Conservation (phyloP, 1,140 invertebrate genomes). For the Mylabris phalerata region DNA sequence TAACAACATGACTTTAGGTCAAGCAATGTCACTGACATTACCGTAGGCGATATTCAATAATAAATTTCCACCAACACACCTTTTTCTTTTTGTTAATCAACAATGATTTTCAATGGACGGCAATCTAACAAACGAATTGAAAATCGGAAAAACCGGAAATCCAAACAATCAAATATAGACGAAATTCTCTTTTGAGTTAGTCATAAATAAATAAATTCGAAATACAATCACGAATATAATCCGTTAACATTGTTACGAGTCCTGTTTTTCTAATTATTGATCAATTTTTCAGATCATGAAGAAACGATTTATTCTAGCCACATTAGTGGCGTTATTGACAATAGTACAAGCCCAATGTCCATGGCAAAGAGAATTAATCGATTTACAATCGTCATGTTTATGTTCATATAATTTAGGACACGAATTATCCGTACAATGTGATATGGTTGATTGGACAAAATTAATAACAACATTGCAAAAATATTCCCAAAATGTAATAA, state of each 20-base stretch:
- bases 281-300: constrained; percentile 30
- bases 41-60: neutral
- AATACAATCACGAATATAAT: too few species aligned
- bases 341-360: constrained; percentile 65
- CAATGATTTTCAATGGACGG: too few species aligned
- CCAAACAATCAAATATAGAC: too few species aligned
- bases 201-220: too few species aligned
- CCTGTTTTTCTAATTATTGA: neutral
- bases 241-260: too few species aligned
- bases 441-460: constrained; percentile 72
- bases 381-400: constrained; percentile 78
- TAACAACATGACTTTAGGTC: neutral
- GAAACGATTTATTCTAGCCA: constrained; percentile 12
- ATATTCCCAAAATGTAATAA: constrained; percentile 55
- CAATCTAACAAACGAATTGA: too few species aligned
- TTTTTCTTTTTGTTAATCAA: too few species aligned
- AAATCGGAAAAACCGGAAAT: too few species aligned
- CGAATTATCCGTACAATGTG: constrained; percentile 82
- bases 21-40: constrained; percentile 12
- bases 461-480: constrained; percentile 65
- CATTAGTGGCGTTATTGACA: constrained; percentile 20
- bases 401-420: constrained; percentile 78
- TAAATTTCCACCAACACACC: too few species aligned
- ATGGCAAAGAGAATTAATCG: constrained; percentile 64
- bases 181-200: too few species aligned